phyloP scores from a whole-genome alignment of 2,888 invertebrate genomes.

The Timema cristinae region DNA sequence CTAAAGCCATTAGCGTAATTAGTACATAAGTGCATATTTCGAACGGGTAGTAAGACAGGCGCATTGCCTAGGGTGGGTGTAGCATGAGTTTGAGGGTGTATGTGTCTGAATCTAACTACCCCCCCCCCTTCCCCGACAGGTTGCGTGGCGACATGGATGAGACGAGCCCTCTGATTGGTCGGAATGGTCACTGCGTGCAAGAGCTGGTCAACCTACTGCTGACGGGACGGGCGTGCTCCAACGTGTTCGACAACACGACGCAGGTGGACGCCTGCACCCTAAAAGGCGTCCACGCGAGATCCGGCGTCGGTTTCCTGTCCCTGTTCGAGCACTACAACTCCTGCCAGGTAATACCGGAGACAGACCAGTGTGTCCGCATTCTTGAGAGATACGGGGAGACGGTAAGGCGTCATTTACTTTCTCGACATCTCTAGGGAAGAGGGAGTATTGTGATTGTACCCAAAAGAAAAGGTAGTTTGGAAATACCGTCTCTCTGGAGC shows the following conservation, averaged over 20 bases:
- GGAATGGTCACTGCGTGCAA: slow-evolving; percentile 49
- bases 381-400: not conserved
- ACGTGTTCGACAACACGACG: slow-evolving; percentile 50
- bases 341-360: slow-evolving; percentile 44
- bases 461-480: too few species aligned
- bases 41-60: too few species aligned
- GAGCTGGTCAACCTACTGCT: slow-evolving; percentile 50
- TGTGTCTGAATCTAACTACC: too few species aligned
- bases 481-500: too few species aligned
- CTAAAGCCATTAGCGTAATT: too few species aligned
- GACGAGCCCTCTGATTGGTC: slow-evolving; percentile 45
- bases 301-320: slow-evolving; percentile 49
- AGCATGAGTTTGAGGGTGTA: too few species aligned
- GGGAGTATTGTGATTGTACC: too few species aligned
- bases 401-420: too few species aligned
- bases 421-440: too few species aligned
- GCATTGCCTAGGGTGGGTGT: too few species aligned
- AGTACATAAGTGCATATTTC: too few species aligned
- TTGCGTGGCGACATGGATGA: slow-evolving; percentile 49
- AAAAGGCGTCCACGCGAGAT: slow-evolving; percentile 43
- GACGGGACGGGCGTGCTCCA: slow-evolving; percentile 48
- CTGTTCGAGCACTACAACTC: slow-evolving; percentile 49
- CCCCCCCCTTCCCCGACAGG: slow-evolving; percentile 33
- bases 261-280: slow-evolving; percentile 44
- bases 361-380: not conserved